These are phyloP conservation scores for Ophiothrix spiculata DNA, from an alignment of 35 echinoderm and acorn worm genomes.

Conservation along the genomic window DNA sequence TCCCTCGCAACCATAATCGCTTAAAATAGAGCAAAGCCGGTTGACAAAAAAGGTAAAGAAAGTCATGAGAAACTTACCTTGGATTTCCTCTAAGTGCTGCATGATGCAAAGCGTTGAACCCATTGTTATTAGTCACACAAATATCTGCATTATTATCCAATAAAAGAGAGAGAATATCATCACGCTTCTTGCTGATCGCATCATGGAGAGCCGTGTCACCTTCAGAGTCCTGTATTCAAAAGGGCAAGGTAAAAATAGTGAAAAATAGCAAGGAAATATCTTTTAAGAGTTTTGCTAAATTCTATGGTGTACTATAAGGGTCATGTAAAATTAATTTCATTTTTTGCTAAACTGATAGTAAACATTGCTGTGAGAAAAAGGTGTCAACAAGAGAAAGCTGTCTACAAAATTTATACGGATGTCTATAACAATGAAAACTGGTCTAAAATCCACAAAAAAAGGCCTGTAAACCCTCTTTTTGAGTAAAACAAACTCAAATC, in stretches of 20 bases:
- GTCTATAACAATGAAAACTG: too few species aligned
- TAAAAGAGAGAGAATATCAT: constrained; percentile 91
- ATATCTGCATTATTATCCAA: constrained; percentile 97
- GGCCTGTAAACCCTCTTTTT: too few species aligned
- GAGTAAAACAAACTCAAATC: too few species aligned
- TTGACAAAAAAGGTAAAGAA: not conserved
- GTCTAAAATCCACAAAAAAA: too few species aligned
- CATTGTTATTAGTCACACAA: constrained; percentile 99
- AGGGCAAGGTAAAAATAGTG: not conserved
- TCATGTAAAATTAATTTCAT: too few species aligned
- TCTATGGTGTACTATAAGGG: too few species aligned
- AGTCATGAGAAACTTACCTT: constrained; percentile 63
- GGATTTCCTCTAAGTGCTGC: constrained; percentile 97
- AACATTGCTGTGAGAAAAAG: too few species aligned
- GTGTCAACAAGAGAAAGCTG: too few species aligned
- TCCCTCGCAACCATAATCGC: not conserved
- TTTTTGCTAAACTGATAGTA: too few species aligned
- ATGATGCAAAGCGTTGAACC: constrained; percentile 97
- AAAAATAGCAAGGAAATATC: too few species aligned
- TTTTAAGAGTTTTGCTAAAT: too few species aligned
- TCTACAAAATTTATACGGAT: too few species aligned
- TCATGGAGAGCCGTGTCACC: constrained; percentile 95
- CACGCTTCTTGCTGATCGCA: constrained; percentile 98
- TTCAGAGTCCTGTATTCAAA: constrained; percentile 79
- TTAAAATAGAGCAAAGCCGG: not conserved